These are phyloP conservation scores for Orycteropus afer DNA, from an alignment of 2,113 vertebrate genomes.

Conservation along the genomic window DNA sequence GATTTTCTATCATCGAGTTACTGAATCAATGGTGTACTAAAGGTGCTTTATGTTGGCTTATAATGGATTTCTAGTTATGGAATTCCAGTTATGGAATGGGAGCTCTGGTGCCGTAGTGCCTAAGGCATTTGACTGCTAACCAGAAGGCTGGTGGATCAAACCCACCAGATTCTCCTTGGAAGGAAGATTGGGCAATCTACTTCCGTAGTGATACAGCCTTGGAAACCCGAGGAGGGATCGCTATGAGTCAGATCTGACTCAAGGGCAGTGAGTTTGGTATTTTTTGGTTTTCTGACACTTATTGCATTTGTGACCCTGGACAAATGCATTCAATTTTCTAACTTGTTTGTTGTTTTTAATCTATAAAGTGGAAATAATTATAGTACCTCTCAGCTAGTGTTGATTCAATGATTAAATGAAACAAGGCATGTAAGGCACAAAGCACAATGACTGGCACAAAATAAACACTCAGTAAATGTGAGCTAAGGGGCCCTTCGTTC, in stretches of 20 bases:
- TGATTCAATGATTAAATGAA: slow-evolving; percentile 1
- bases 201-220: too few species aligned
- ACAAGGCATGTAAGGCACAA: neutral
- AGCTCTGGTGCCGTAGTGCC: too few species aligned
- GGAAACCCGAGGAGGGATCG: too few species aligned
- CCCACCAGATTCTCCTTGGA: too few species aligned
- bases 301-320: neutral
- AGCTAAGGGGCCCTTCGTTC: neutral
- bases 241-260: too few species aligned
- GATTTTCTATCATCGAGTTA: slow-evolving; percentile 8
- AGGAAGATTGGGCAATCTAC: too few species aligned
- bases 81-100: too few species aligned
- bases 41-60: neutral
- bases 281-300: too few species aligned
- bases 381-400: neutral
- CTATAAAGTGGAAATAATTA: neutral
- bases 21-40: neutral
- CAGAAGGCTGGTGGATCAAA: too few species aligned
- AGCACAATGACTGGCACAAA: neutral
- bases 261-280: too few species aligned
- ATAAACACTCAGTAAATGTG: neutral
- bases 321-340: neutral
- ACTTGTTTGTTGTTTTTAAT: neutral
- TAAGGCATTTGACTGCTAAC: too few species aligned
- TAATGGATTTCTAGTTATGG: neutral